Percentiles rank a stretch among this genome's conserved stretches.
phyloP scores from a whole-genome alignment of 2,888 invertebrate species.

The Lithophane semibrunnea region DNA sequence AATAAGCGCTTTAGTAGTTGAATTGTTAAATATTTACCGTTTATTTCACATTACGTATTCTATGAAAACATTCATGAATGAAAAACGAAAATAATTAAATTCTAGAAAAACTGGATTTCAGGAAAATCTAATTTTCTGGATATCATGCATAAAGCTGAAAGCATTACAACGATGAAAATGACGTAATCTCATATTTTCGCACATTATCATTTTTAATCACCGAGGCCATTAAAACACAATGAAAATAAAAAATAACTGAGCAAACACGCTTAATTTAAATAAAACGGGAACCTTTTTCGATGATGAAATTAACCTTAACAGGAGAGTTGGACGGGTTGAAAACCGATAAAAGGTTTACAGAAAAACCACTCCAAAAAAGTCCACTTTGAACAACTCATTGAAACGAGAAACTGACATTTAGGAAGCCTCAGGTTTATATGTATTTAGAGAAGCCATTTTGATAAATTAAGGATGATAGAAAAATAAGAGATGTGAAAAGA shows the following conservation, averaged over 20 bases:
- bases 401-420: neutral
- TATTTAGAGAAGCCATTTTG: neutral
- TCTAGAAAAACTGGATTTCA: neutral
- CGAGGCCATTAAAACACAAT: constrained; percentile 43
- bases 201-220: constrained; percentile 32
- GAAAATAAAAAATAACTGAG: constrained; percentile 50
- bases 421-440: neutral
- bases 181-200: constrained; percentile 1
- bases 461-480: too few species aligned
- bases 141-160: too few species aligned
- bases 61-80: neutral
- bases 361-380: constrained; percentile 20
- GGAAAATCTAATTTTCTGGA: neutral
- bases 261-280: constrained; percentile 62
- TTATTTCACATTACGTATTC: neutral
- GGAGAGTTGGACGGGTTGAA: constrained; percentile 65
- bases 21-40: neutral
- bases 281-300: constrained; percentile 66
- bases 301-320: constrained; percentile 75
- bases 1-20: neutral
- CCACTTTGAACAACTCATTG: neutral
- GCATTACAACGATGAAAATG: neutral
- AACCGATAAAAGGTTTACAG: constrained; percentile 46
- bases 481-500: too few species aligned
- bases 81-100: neutral